These are phyloP conservation scores for Motacilla tschutschensis DNA, from an alignment of 2,113 vertebrate genomes.

Conservation along the genomic window DNA sequence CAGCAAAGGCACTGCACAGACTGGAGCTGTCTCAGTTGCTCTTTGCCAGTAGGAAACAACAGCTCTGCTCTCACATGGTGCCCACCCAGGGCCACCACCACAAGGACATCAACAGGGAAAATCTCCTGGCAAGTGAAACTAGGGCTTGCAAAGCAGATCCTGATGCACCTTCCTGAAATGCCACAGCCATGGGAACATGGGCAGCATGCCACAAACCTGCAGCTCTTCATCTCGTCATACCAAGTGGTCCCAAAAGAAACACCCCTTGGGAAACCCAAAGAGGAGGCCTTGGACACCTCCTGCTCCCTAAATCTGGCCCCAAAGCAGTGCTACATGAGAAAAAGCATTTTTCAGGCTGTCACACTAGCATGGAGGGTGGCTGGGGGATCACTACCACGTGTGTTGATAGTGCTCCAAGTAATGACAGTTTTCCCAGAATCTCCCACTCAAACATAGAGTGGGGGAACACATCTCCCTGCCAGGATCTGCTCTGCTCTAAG, in stretches of 20 bases:
- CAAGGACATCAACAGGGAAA: neutral
- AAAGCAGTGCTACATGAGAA: neutral
- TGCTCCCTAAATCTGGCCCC: neutral
- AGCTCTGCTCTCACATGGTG: accelerated
- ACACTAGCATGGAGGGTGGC: neutral
- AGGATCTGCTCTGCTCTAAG: neutral
- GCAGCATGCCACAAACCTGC: neutral
- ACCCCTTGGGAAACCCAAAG: neutral
- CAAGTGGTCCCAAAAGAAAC: neutral
- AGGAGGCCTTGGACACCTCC: neutral
- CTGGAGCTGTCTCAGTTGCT: neutral
- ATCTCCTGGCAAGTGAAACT: neutral
- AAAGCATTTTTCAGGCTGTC: neutral
- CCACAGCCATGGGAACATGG: neutral
- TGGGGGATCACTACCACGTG: too few species aligned
- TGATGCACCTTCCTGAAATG: neutral
- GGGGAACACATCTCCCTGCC: neutral
- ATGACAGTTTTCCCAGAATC: neutral
- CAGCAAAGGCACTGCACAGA: neutral
- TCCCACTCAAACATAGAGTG: accelerated
- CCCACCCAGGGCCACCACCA: neutral
- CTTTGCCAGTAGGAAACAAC: neutral
- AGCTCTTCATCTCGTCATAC: neutral
- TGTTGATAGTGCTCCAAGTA: neutral
- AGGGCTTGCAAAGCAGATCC: neutral